These are phyloP conservation scores for Penaeus japonicus DNA, from an alignment of 1,140 invertebrate species.

Conservation along the genomic window DNA sequence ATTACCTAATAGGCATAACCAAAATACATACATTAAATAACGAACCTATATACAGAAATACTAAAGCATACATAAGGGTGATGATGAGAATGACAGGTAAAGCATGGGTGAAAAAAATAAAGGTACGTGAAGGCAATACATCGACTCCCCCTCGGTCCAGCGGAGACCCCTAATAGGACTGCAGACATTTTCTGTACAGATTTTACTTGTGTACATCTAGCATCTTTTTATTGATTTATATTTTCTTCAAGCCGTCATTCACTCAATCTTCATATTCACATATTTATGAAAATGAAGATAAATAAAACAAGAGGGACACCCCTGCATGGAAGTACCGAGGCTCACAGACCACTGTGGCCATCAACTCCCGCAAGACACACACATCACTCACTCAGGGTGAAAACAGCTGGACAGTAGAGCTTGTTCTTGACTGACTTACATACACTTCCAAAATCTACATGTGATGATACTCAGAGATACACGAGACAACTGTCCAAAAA, in stretches of 20 bases:
- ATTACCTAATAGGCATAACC: too few species aligned
- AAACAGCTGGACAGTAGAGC: constrained; percentile 8
- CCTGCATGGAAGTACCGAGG: neutral
- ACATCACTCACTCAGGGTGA: constrained; percentile 1
- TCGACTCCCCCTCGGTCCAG: neutral
- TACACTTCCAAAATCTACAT: constrained; percentile 25
- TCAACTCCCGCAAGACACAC: neutral
- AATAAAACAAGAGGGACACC: neutral
- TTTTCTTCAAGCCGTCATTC: too few species aligned
- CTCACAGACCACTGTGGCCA: neutral
- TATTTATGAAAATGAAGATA: neutral
- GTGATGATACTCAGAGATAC: constrained; percentile 9
- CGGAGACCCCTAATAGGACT: too few species aligned
- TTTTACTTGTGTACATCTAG: too few species aligned
- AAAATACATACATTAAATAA: neutral
- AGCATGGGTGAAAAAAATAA: neutral
- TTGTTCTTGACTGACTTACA: constrained; percentile 20
- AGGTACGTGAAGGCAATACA: neutral
- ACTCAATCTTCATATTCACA: too few species aligned
- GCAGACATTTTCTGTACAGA: too few species aligned
- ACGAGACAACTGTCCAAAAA: neutral
- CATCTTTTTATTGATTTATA: too few species aligned
- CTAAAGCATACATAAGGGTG: neutral
- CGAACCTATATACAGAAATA: neutral
- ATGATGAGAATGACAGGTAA: constrained; percentile 7